Base-by-base conservation (phyloP, 1,140 invertebrate species). In the Andricus grossulariae region DNA sequence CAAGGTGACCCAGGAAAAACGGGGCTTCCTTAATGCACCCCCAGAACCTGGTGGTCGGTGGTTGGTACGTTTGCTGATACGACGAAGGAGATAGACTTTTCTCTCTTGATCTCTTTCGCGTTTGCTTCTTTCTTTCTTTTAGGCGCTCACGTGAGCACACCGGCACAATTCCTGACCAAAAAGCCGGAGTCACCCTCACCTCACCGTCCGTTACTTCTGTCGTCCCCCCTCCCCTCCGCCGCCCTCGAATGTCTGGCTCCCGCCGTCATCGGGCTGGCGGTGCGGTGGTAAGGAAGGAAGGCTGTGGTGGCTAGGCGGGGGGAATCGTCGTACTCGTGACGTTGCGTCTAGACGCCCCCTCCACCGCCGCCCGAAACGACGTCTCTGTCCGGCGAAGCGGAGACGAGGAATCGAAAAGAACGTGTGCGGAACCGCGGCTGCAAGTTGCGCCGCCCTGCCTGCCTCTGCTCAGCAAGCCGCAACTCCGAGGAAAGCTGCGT, bases 261-360 rank as follows among this genome's bases (percentile, higher is more conserved):
- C 85, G 87, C 77, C 86, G 83, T 88, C 87, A 89, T 88, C 88
- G 86, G n/a, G n/a, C n/a, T n/a, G n/a, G 83, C 72, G 81, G 25
- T 82, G 85, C 76, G 73, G 78, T 75, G 77, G 78, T 74, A 57
- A 76, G 60, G 54, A 66, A n/a, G 66, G 54, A 54, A 7, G 11
- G 83, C 60, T 81, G 79, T 76, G 76, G 83, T 76, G 78, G 80
- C 76, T 71, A 78, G 72, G 76, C 73, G 84, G 84, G 84, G 84
- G 84, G 87, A 83, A 78, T 81, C 81, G 88, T 89, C 85, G 88
- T 90, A 90, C 88, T 90, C 88, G 89, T 90, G 89, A 90, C 90
- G 90, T 90, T 91, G 88, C 89, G 90, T 91, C 90, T 91, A 91
- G 90, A 91, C 90, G 86, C 89, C 90, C 90, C 90, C 87, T 90